phyloP scores from a whole-genome alignment of 1,140 invertebrate genomes.

The Polypedilum pembai region DNA sequence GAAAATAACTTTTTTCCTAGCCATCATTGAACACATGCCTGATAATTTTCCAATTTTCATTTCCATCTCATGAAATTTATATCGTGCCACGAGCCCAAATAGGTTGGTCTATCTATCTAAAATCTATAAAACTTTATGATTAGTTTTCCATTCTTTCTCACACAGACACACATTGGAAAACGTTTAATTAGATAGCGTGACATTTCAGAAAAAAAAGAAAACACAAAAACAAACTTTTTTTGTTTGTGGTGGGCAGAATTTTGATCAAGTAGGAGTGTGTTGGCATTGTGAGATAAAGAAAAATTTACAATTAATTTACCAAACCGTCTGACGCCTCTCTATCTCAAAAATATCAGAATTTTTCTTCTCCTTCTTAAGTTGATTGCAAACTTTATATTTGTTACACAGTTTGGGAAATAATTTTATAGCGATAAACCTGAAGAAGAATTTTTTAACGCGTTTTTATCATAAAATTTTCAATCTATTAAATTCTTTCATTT shows the following conservation, averaged over 20 bases:
- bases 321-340: too few species aligned
- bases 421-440: background rate
- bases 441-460: too few species aligned
- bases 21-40: background rate
- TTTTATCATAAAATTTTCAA: too few species aligned
- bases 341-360: background rate
- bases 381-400: slow-evolving; percentile 2
- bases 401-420: background rate
- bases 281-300: background rate
- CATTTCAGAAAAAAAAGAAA: slow-evolving; percentile 20
- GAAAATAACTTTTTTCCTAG: background rate
- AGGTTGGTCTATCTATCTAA: background rate
- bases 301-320: background rate
- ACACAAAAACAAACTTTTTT: background rate
- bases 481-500: too few species aligned
- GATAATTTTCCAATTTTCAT: slow-evolving; percentile 27
- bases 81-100: background rate
- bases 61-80: slow-evolving; percentile 17
- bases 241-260: background rate
- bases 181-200: slow-evolving; percentile 27
- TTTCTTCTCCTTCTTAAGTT: background rate
- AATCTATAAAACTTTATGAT: slow-evolving; percentile 29
- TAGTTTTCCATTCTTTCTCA: slow-evolving; percentile 6
- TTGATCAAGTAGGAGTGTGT: background rate
- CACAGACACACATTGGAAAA: background rate